phyloP scores from a whole-genome alignment of 2,797 vertebrate genomes.

The Rhinophrynus dorsalis region DNA sequence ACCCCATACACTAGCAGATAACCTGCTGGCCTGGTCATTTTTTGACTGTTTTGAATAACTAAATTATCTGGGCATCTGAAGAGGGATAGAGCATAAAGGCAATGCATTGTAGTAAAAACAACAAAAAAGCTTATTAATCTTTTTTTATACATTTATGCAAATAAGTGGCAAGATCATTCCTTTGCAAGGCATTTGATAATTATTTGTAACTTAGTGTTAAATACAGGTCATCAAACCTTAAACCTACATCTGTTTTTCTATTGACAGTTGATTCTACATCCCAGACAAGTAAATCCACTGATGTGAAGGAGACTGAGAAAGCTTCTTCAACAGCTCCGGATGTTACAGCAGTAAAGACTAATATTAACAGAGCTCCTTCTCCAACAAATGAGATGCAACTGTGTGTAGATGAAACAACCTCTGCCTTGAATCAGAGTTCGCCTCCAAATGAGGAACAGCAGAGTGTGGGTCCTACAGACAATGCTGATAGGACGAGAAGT shows the following conservation, averaged over 20 bases:
- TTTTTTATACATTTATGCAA: too few species aligned
- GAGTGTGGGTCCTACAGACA: neutral
- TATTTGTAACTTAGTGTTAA: too few species aligned
- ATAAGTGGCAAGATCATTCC: too few species aligned
- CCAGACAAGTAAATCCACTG: neutral
- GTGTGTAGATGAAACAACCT: neutral
- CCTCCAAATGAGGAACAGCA: neutral
- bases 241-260: neutral
- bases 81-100: too few species aligned
- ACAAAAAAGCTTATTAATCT: too few species aligned
- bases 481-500: neutral
- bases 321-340: neutral
- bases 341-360: neutral
- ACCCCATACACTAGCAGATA: too few species aligned
- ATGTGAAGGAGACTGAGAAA: neutral
- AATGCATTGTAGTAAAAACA: too few species aligned
- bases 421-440: neutral
- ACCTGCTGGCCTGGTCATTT: too few species aligned
- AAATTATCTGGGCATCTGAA: too few species aligned
- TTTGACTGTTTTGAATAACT: too few species aligned
- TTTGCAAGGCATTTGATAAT: too few species aligned
- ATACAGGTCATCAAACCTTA: too few species aligned
- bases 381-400: neutral
- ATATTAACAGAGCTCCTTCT: neutral
- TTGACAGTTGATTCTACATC: neutral